phyloP scores from a whole-genome alignment of 2,113 vertebrate genomes.

The Clarias gariepinus region DNA sequence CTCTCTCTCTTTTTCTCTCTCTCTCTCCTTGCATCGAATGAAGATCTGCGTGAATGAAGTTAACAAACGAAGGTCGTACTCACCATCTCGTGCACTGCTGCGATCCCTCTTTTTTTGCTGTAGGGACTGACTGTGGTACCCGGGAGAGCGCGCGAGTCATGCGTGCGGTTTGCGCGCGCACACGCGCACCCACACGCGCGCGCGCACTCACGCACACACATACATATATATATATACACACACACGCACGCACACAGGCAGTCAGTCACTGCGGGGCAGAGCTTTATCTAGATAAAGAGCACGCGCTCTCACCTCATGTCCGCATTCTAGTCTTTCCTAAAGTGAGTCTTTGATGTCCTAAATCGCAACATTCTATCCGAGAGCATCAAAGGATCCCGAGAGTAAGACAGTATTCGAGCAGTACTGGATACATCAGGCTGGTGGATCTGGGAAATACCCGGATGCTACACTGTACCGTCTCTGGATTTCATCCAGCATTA shows the following conservation, averaged over 20 bases:
- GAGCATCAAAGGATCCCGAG: background rate
- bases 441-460: background rate
- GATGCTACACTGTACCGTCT: background rate
- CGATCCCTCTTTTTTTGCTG: background rate
- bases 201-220: background rate
- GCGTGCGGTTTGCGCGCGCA: conserved; percentile 1
- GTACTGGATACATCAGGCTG: background rate
- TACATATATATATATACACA: background rate
- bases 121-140: conserved; percentile 32
- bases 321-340: background rate
- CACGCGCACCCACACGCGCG: background rate
- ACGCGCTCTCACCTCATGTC: background rate
- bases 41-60: no score
- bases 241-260: background rate
- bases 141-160: conserved; percentile 13
- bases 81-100: conserved; percentile 5
- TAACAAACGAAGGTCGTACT: background rate
- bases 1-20: background rate
- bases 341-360: no score
- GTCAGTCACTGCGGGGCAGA: conserved; percentile 13
- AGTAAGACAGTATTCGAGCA: background rate
- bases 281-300: background rate
- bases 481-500: background rate
- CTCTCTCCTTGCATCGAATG: background rate
- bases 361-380: no score